Percentiles rank a stretch among this genome's conserved stretches.
Conservation (phyloP, 2,888 invertebrate genomes). For the Yponomeuta cagnagella region DNA sequence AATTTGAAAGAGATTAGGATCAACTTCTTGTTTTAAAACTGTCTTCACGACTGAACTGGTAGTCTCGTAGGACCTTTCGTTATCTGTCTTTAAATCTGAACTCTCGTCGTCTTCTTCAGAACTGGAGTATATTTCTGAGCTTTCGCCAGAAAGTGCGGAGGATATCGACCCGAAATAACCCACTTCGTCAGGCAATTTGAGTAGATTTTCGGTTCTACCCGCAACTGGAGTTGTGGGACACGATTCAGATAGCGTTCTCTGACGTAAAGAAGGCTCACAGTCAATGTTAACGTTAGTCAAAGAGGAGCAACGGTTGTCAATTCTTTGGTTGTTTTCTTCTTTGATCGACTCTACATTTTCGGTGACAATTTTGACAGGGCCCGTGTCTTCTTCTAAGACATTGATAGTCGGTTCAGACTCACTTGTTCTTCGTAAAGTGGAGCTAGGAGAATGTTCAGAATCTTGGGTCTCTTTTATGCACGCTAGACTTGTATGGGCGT, state of each 20-base stretch:
- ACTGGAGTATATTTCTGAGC: conserved; percentile 60
- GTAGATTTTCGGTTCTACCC: conserved; percentile 50
- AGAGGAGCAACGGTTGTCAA: background rate
- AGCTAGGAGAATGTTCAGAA: conserved; percentile 58
- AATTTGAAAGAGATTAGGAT: conserved; percentile 45
- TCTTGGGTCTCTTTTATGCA: conserved; percentile 75
- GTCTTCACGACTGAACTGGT: conserved; percentile 76
- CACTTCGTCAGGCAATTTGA: conserved; percentile 51
- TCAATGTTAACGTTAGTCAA: background rate
- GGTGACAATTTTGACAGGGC: conserved; percentile 9
- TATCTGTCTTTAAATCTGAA: conserved; percentile 64
- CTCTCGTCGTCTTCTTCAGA: conserved; percentile 68
- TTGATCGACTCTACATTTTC: background rate
- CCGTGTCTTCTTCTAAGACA: conserved; percentile 43
- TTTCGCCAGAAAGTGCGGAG: conserved; percentile 61
- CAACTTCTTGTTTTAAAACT: conserved; percentile 55
- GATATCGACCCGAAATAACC: conserved; percentile 61
- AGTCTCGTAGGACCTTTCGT: conserved; percentile 66
- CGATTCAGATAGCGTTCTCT: conserved; percentile 56
- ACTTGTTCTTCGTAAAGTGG: conserved; percentile 54
- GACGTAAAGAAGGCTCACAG: background rate
- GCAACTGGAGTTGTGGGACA: conserved; percentile 61
- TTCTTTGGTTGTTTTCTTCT: background rate
- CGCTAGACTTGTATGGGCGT: conserved; percentile 74
- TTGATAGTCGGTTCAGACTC: conserved; percentile 58